Conservation (phyloP, 2,888 invertebrate species). For the Campaea margaritaria region DNA sequence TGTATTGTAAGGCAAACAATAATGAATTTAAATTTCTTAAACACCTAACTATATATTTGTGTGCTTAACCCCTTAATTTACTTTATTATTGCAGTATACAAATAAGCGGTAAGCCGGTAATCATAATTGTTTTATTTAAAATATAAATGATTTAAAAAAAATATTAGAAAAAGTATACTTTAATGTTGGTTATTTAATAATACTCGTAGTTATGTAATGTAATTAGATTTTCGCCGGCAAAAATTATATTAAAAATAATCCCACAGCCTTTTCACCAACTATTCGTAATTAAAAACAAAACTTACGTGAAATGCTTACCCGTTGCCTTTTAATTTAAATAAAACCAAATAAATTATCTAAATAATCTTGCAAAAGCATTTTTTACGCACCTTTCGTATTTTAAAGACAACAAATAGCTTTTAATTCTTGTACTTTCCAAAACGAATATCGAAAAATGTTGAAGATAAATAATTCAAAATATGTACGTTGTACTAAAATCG, state of each 20-base stretch:
- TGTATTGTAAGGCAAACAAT: constrained; percentile 1
- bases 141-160: neutral
- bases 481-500: neutral
- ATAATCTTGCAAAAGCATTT: constrained; percentile 28
- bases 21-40: constrained; percentile 1
- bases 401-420: constrained; percentile 36
- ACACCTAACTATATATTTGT: constrained; percentile 8
- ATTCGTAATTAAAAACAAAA: constrained; percentile 44
- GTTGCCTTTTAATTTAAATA: constrained; percentile 52
- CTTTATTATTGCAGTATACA: constrained; percentile 10
- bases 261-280: constrained; percentile 55
- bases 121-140: neutral
- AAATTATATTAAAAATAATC: constrained; percentile 34
- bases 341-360: constrained; percentile 36
- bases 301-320: constrained; percentile 64
- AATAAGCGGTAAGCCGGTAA: constrained; percentile 12
- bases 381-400: constrained; percentile 30
- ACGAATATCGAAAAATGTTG: too few relatives aligned
- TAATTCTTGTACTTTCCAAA: constrained; percentile 8
- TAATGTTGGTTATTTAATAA: constrained; percentile 16
- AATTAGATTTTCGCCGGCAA: constrained; percentile 37
- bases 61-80: constrained; percentile 6
- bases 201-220: constrained; percentile 7
- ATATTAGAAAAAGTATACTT: constrained; percentile 4
- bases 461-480: neutral